Percentiles rank a stretch among this genome's conserved stretches.
Evolutionary conservation across 1,140 invertebrate genomes (phyloP).

Genomic region (Nymphalis io): DNA sequence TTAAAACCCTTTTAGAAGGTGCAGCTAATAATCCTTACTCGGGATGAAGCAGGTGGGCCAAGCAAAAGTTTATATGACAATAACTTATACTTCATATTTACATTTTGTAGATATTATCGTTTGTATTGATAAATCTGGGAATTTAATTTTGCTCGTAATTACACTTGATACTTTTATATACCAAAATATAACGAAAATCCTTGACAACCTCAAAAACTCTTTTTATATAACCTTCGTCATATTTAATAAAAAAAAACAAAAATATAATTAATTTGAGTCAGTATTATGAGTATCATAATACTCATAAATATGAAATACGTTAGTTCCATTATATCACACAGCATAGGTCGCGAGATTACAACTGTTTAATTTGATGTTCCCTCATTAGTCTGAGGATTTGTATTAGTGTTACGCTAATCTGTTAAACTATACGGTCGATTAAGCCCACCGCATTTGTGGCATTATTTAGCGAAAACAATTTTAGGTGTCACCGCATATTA

Average conservation of each 20-base stretch:
- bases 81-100: constrained; percentile 29
- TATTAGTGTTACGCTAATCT: constrained; percentile 21
- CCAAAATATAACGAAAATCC: too few species aligned
- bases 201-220: too few species aligned
- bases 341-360: constrained; percentile 10
- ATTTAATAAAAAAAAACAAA: neutral
- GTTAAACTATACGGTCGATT: constrained; percentile 21
- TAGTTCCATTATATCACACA: constrained; percentile 1
- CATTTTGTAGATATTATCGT: neutral
- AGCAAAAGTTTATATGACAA: constrained; percentile 42
- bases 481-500: constrained; percentile 16
- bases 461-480: constrained; percentile 27
- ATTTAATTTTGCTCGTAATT: too few species aligned
- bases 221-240: too few species aligned
- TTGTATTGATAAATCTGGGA: too few species aligned
- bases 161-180: too few species aligned
- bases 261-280: neutral
- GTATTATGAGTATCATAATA: neutral
- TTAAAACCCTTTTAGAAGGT: constrained; percentile 29
- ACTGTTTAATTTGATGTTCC: constrained; percentile 20
- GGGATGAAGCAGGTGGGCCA: constrained; percentile 40
- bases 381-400: constrained; percentile 17
- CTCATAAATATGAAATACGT: neutral
- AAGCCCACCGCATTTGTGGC: constrained; percentile 19
- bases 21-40: constrained; percentile 21